These are phyloP conservation scores for Trissonchulus sp. DNA, from an alignment of 2,888 invertebrate species.

Conservation along the genomic window DNA sequence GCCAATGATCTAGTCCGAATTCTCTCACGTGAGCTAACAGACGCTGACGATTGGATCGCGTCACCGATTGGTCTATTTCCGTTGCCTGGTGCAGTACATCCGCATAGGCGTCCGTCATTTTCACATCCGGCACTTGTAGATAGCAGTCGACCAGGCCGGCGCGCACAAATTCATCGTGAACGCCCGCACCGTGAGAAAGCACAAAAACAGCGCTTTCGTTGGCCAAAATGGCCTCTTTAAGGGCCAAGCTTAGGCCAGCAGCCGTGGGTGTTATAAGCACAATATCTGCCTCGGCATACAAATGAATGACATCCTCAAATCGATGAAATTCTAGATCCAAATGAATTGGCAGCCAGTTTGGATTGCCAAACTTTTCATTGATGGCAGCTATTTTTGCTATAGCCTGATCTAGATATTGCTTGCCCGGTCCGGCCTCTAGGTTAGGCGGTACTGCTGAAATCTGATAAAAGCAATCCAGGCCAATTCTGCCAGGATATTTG, in stretches of 20 bases:
- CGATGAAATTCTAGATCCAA: slow-evolving; percentile 17
- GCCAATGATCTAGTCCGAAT: slow-evolving; percentile 25
- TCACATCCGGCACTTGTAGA: slow-evolving; percentile 67
- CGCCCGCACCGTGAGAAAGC: slow-evolving; percentile 82
- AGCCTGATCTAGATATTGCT: background rate
- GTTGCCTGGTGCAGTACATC: slow-evolving; percentile 77
- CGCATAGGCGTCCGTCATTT: slow-evolving; percentile 77
- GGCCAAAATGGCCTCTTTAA: slow-evolving; percentile 82
- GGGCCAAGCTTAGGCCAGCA: slow-evolving; percentile 80
- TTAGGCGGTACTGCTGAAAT: slow-evolving; percentile 3
- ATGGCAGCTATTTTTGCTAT: background rate
- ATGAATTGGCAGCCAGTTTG: background rate
- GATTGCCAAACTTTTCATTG: background rate
- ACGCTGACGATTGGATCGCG: slow-evolving; percentile 29
- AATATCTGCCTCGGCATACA: slow-evolving; percentile 67
- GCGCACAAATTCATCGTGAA: slow-evolving; percentile 50
- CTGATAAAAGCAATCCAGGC: slow-evolving; percentile 28
- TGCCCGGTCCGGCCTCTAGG: background rate
- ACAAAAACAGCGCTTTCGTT: slow-evolving; percentile 75
- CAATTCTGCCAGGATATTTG: slow-evolving; percentile 37
- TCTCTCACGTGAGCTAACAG: slow-evolving; percentile 30
- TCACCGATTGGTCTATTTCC: slow-evolving; percentile 81
- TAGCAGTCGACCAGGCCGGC: slow-evolving; percentile 15
- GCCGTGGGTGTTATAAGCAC: slow-evolving; percentile 78
- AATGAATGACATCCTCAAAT: slow-evolving; percentile 54